phyloP scores from a whole-genome alignment of 2,113 vertebrate species.

The Anhinga anhinga region DNA sequence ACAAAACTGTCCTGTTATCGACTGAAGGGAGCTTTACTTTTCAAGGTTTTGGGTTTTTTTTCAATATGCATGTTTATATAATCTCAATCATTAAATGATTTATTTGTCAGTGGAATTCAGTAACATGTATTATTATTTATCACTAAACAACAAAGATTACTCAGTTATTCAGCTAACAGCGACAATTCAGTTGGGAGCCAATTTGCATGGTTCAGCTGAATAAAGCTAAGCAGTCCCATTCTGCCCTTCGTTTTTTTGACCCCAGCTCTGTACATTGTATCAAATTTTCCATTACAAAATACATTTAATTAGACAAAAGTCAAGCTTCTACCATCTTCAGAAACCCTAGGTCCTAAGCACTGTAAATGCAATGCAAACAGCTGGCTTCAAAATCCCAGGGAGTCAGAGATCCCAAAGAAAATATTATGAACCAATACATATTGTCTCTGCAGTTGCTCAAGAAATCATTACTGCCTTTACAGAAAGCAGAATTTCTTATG shows the following conservation, averaged over 20 bases:
- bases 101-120: constrained; percentile 65
- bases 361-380: not conserved
- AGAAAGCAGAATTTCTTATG: not conserved
- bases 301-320: constrained; percentile 65
- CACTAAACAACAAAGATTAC: constrained; percentile 67
- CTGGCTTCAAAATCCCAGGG: constrained; percentile 11
- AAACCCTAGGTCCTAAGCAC: not conserved
- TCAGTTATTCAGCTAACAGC: constrained; percentile 54
- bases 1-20: constrained; percentile 87
- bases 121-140: constrained; percentile 66
- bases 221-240: constrained; percentile 4
- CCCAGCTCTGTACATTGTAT: constrained; percentile 15
- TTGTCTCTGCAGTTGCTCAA: not conserved
- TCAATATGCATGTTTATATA: constrained; percentile 57
- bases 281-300: constrained; percentile 60
- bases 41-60: constrained; percentile 47
- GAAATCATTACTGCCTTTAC: not conserved
- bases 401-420: constrained; percentile 24
- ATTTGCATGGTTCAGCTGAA: constrained; percentile 30
- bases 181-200: constrained; percentile 29
- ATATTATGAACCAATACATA: not conserved
- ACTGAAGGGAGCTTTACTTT: constrained; percentile 71
- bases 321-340: constrained; percentile 46
- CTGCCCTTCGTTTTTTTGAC: constrained; percentile 40
- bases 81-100: constrained; percentile 71